phyloP scores from a whole-genome alignment of 2,113 vertebrate genomes.

The Chauna torquata region DNA sequence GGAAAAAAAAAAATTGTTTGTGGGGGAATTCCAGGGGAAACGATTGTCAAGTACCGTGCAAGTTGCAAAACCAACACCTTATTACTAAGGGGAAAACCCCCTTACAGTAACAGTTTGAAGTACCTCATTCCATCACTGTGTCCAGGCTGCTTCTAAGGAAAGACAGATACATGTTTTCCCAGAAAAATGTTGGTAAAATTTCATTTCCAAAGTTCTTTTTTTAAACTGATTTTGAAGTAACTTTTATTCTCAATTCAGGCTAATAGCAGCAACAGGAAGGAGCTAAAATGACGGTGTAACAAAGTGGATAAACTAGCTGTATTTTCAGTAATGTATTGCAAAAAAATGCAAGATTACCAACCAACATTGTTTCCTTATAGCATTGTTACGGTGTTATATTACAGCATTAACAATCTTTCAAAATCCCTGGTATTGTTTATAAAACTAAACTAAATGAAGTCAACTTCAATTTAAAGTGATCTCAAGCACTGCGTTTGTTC shows the following conservation, averaged over 20 bases:
- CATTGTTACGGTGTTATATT: background rate
- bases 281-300: background rate
- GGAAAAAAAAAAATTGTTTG: background rate
- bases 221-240: background rate
- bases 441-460: background rate
- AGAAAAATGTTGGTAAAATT: background rate
- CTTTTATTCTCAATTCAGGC: background rate
- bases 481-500: background rate
- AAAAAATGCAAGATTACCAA: background rate
- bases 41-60: background rate
- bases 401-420: background rate
- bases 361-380: background rate
- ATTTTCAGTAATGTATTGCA: background rate
- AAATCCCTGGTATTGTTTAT: background rate
- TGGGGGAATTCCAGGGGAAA: background rate
- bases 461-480: conserved; percentile 1
- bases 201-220: background rate
- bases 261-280: background rate
- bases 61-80: background rate
- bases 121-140: background rate
- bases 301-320: background rate
- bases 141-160: background rate
- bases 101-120: background rate
- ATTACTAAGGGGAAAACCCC: background rate
- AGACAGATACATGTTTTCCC: background rate